Evolutionary conservation across 1,140 invertebrate species (phyloP).

Genomic region (Rhysida immarginata): DNA sequence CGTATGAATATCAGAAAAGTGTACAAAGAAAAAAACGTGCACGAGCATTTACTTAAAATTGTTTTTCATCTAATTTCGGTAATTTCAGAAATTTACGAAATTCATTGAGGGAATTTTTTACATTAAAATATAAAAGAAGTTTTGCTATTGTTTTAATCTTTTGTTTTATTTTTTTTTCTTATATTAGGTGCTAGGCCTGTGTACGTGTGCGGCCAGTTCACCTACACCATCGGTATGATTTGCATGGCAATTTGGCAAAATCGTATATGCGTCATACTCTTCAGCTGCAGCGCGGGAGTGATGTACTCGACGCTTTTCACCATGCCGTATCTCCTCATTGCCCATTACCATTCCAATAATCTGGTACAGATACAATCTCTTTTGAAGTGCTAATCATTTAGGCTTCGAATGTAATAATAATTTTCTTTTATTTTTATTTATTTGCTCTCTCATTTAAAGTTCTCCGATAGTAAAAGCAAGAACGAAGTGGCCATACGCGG

Average conservation of each 20-base stretch:
- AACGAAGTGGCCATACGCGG: slow-evolving; percentile 42
- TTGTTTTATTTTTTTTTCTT: slow-evolving; percentile 3
- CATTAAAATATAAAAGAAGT: no score
- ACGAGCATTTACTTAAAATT: no score
- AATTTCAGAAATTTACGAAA: no score
- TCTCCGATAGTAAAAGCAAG: background rate
- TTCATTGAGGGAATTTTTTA: no score
- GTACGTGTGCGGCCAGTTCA: slow-evolving; percentile 77
- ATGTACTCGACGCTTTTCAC: slow-evolving; percentile 97
- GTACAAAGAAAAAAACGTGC: no score
- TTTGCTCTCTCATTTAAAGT: background rate
- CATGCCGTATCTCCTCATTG: slow-evolving; percentile 86
- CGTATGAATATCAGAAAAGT: no score
- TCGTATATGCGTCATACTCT: slow-evolving; percentile 63
- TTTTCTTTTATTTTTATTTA: background rate
- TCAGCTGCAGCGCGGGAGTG: slow-evolving; percentile 79
- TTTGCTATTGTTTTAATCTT: no score
- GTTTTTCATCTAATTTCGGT: no score
- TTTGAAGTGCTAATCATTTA: background rate
- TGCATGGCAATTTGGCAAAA: slow-evolving; percentile 64
- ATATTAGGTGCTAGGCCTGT: slow-evolving; percentile 57
- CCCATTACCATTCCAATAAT: slow-evolving; percentile 76
- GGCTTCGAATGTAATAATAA: background rate
- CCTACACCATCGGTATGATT: slow-evolving; percentile 77
- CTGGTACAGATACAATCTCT: no score